phyloP scores from a whole-genome alignment of 2,797 vertebrate species.

The Enteromius unitaeniatus region DNA sequence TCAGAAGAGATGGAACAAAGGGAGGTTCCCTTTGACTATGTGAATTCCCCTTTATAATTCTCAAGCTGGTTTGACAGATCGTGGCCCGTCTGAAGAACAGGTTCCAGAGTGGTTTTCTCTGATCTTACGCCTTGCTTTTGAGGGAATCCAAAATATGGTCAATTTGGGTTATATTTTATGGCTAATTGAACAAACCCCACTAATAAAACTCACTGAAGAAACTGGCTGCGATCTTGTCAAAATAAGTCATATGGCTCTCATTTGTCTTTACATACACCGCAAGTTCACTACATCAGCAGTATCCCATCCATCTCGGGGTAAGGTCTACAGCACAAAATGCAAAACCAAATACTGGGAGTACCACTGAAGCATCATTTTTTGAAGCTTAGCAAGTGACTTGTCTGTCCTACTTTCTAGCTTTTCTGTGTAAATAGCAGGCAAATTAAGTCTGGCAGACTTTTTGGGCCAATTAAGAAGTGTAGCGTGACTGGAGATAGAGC shows the following conservation, averaged over 20 bases:
- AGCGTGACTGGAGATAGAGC: slow-evolving; percentile 60
- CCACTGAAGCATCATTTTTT: slow-evolving; percentile 16
- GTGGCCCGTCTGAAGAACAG: neutral
- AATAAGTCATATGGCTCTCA: neutral
- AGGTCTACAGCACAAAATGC: slow-evolving; percentile 6
- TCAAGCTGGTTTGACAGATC: slow-evolving; percentile 14
- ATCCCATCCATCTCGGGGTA: neutral
- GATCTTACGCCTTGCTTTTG: slow-evolving; percentile 6
- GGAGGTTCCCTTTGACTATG: slow-evolving; percentile 29
- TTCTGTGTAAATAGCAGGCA: slow-evolving; percentile 60
- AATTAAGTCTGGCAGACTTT: slow-evolving; percentile 62
- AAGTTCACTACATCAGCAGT: neutral
- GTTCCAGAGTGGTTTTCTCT: slow-evolving; percentile 13
- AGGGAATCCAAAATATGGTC: neutral
- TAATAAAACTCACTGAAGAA: slow-evolving; percentile 4
- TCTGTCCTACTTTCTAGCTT: slow-evolving; percentile 34
- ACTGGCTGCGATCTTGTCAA: neutral
- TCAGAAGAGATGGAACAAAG: slow-evolving; percentile 43
- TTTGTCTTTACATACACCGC: neutral
- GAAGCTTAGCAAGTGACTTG: neutral
- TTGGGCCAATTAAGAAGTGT: slow-evolving; percentile 66
- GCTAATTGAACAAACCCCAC: slow-evolving; percentile 31
- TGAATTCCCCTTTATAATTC: slow-evolving; percentile 47
- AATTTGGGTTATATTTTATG: neutral
- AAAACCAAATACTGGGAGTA: neutral